Percentiles rank a stretch among this genome's conserved stretches.
Evolutionary conservation across 2,113 vertebrate genomes (phyloP).

Genomic region (Micronycteris hirsuta): DNA sequence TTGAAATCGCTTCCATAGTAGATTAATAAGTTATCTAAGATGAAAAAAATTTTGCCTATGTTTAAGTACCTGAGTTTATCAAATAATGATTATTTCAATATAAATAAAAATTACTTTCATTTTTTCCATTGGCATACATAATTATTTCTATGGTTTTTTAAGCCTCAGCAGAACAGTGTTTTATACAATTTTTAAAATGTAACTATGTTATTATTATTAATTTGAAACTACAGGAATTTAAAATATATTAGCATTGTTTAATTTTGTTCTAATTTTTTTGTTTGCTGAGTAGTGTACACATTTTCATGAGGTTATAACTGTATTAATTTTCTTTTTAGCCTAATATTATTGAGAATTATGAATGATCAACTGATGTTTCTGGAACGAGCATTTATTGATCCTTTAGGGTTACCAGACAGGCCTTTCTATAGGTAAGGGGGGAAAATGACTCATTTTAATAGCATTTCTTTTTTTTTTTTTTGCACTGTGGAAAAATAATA

Average conservation of each 20-base stretch:
- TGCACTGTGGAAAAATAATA: not conserved
- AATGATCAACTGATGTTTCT: conserved; percentile 95
- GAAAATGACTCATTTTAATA: not conserved
- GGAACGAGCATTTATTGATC: conserved; percentile 94
- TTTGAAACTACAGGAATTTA: not conserved
- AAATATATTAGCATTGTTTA: not conserved
- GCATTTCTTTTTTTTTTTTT: not conserved
- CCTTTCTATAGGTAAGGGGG: conserved; percentile 92
- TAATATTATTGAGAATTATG: conserved; percentile 82
- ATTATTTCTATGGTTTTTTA: not conserved
- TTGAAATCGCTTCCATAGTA: not conserved
- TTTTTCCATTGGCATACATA: not conserved
- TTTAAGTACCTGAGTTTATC: not conserved
- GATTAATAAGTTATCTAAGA: not conserved
- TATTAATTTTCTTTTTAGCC: conserved; percentile 65
- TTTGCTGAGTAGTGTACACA: not conserved
- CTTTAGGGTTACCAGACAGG: conserved; percentile 92
- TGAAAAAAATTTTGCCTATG: not conserved
- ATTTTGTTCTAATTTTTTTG: not conserved
- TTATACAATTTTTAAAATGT: not conserved
- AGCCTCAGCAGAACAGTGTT: not conserved
- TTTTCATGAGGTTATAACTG: not conserved
- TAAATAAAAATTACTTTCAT: not conserved
- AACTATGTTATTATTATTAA: not conserved
- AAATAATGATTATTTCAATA: not conserved